Conservation (phyloP, 1,140 invertebrate genomes). For the Mizuhopecten yessoensis region DNA sequence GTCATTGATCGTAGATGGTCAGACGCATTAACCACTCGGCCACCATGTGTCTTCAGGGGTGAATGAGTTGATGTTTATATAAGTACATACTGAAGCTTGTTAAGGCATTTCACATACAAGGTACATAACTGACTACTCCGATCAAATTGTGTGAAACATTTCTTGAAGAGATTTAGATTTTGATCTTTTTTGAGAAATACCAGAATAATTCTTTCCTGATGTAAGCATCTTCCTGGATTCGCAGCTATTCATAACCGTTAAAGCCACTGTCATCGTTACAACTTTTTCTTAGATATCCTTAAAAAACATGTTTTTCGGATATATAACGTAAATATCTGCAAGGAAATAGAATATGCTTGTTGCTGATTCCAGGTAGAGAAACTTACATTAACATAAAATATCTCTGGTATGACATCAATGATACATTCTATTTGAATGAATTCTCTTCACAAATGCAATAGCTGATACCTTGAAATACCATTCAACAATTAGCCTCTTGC, state of each 20-base stretch:
- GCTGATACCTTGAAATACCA: neutral
- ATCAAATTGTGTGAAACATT: neutral
- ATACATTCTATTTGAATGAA: neutral
- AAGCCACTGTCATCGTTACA: neutral
- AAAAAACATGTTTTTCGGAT: no score
- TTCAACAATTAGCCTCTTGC: neutral
- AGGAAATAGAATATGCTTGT: neutral
- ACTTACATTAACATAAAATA: slow-evolving; percentile 36
- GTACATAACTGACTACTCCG: neutral
- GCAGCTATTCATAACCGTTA: neutral
- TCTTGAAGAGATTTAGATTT: neutral
- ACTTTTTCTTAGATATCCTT: neutral
- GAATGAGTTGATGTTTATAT: no score
- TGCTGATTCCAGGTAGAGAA: neutral
- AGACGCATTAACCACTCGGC: no score
- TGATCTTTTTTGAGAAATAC: neutral
- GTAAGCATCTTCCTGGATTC: slow-evolving; percentile 15
- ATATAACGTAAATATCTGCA: neutral
- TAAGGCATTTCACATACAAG: neutral
- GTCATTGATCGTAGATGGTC: no score
- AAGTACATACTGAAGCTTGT: neutral
- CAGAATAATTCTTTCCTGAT: slow-evolving; percentile 34
- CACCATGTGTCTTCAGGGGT: no score
- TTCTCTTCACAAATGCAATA: neutral
- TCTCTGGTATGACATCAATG: neutral